These are phyloP conservation scores for Egretta garzetta DNA, from an alignment of 2,113 vertebrate species.

Conservation along the genomic window DNA sequence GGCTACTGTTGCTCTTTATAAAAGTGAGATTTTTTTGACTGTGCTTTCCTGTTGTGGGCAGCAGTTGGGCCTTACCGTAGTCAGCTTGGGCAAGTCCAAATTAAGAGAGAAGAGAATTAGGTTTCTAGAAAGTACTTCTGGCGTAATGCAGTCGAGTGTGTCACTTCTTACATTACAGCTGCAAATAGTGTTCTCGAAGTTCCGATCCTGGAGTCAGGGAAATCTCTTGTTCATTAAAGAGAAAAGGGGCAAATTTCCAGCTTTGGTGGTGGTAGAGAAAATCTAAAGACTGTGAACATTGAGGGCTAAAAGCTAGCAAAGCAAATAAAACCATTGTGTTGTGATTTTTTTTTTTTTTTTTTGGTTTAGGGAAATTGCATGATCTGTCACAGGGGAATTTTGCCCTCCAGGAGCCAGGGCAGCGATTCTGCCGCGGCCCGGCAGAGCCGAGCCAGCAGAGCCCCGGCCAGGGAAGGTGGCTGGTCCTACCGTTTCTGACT, in stretches of 20 bases:
- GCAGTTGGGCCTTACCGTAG: background rate
- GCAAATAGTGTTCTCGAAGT: background rate
- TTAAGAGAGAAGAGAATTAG: background rate
- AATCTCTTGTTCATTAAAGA: background rate
- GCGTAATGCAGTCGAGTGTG: background rate
- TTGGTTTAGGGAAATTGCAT: background rate
- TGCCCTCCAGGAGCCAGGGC: background rate
- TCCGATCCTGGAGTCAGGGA: accelerated
- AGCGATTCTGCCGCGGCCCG: background rate
- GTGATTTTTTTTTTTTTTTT: background rate
- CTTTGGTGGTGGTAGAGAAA: background rate
- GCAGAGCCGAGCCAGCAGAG: background rate
- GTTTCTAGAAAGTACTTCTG: background rate
- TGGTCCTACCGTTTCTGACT: accelerated
- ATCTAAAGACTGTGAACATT: background rate
- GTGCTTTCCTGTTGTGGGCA: background rate
- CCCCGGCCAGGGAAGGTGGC: background rate
- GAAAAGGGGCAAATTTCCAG: background rate
- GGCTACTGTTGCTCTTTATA: background rate
- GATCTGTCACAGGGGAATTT: background rate
- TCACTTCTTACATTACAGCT: background rate
- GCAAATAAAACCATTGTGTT: background rate
- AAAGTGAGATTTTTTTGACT: background rate
- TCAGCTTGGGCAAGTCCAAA: background rate
- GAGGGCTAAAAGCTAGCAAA: background rate